Evolutionary conservation across 2,113 vertebrate species (phyloP).

Genomic region (Sardina pilchardus): DNA sequence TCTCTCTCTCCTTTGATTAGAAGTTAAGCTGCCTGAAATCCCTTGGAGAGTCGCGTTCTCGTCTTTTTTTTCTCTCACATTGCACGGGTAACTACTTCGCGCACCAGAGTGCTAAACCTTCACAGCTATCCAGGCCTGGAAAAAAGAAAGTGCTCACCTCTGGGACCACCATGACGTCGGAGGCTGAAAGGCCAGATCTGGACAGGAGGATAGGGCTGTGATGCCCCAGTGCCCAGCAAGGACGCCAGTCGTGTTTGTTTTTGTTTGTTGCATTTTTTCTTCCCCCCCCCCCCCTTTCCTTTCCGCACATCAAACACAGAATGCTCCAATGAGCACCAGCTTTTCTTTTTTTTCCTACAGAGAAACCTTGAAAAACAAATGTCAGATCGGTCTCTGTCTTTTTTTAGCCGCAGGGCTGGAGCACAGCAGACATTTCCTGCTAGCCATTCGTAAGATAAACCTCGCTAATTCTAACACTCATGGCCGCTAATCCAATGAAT

Average conservation of each 20-base stretch:
- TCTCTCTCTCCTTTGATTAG: slow-evolving; percentile 24
- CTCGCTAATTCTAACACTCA: not conserved
- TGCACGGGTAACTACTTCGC: not conserved
- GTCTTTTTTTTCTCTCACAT: not conserved
- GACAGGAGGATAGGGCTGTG: not conserved
- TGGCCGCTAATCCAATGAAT: slow-evolving; percentile 10
- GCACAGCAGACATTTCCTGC: not conserved
- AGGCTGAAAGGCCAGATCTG: not conserved
- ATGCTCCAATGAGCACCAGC: not conserved
- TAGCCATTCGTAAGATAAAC: slow-evolving; percentile 17
- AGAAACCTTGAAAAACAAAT: not conserved
- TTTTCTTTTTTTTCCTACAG: not conserved
- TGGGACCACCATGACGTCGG: not conserved
- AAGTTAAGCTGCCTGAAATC: slow-evolving; percentile 41
- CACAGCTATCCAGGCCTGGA: not conserved
- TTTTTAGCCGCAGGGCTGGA: not conserved
- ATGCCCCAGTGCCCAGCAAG: not conserved
- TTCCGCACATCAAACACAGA: not conserved
- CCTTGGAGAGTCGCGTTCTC: slow-evolving; percentile 20
- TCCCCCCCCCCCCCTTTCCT: not conserved
- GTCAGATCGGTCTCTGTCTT: not conserved
- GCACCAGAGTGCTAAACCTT: not conserved
- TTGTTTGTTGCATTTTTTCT: not conserved
- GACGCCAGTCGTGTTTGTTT: not conserved
- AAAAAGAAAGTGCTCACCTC: not conserved